Evolutionary conservation across 2,797 vertebrate genomes (phyloP).

Genomic region (Spondyliosoma cantharus): DNA sequence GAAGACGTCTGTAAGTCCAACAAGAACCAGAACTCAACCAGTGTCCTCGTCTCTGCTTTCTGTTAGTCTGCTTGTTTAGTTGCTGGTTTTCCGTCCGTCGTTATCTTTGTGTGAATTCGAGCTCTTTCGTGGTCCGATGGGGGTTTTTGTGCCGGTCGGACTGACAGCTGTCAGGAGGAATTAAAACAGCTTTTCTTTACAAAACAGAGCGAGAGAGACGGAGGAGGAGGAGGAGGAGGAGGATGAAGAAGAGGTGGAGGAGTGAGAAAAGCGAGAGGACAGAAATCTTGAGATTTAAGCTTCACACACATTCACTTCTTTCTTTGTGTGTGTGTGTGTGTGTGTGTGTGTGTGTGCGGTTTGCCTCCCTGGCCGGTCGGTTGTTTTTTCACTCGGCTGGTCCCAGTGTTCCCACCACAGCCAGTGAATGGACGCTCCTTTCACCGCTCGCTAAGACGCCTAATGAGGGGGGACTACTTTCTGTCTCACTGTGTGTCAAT

Average conservation of each 20-base stretch:
- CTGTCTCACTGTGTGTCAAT: constrained; percentile 35
- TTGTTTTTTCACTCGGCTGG: constrained; percentile 58
- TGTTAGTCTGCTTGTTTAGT: background rate
- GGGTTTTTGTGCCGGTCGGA: constrained; percentile 25
- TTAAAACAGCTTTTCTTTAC: constrained; percentile 41
- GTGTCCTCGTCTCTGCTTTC: background rate
- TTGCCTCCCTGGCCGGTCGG: constrained; percentile 5
- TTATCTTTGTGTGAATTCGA: background rate
- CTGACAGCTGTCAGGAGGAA: constrained; percentile 61
- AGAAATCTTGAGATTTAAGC: constrained; percentile 42
- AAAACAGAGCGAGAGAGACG: background rate
- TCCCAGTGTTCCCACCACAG: constrained; percentile 66
- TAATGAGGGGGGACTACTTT: constrained; percentile 74
- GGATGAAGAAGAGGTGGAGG: constrained; percentile 34
- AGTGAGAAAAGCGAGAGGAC: constrained; percentile 15
- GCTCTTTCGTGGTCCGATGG: background rate
- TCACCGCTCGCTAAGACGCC: constrained; percentile 57
- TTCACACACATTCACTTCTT: constrained; percentile 54
- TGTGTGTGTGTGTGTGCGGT: background rate
- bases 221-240: constrained; percentile 10
- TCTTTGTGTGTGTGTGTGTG: constrained; percentile 37
- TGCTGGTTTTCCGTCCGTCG: background rate
- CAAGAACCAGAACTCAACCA: background rate
- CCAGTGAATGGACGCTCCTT: constrained; percentile 68
- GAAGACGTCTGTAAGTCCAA: background rate